Evolutionary conservation across 2,888 invertebrate species (phyloP), one percentile per base, ranked within the genome.

Genomic region (Acanthoscelides obtectus): DNA sequence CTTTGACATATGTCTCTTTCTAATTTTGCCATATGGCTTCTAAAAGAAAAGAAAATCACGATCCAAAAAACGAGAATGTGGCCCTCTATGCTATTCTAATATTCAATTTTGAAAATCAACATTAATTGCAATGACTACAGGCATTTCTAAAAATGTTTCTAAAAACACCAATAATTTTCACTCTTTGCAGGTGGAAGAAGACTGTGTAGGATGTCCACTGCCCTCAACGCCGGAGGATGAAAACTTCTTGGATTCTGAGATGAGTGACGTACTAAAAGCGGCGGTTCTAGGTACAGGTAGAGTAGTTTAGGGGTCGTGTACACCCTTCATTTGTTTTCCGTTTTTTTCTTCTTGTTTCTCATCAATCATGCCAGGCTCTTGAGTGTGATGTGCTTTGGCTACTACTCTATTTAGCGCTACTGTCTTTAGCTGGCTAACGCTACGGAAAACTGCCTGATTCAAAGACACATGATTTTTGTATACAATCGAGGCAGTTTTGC

Each of bases 221-320:
- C 95, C 95, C 2, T 94, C 94, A 21, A 95, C 95, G 8, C 95
- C 95, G 0, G 94, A 94, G 84, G 94, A 95, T 83, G 93, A 94
- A 81, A 91, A 93, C 82, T 88, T 95, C 45, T 88, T 95, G 78
- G 94, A 94, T 83, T 92, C 93, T 70, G 95, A 95, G 87, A 94
- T 94, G 92, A 93, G 93, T 45, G 94, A 94, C 84, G 94, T 94
- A 27, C 85, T 95, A 75, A 95, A 94, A 85, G 94, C 94, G 73
- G 94, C 94, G 66, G 94, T 94, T 72, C 87, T 94, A 72, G 85
- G 85, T 86, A 85, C 83, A 84, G 84, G 84, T 85, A 84, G 79
- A 80, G 82, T 84, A 83, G 80, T 73, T 74, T 79, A 76, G 73
- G 76, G 68, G 66, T 66, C 22, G 66, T 66, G 66, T 66, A 66